Base-by-base conservation (phyloP, 1,140 invertebrate species). In the Bombyx mandarina region DNA sequence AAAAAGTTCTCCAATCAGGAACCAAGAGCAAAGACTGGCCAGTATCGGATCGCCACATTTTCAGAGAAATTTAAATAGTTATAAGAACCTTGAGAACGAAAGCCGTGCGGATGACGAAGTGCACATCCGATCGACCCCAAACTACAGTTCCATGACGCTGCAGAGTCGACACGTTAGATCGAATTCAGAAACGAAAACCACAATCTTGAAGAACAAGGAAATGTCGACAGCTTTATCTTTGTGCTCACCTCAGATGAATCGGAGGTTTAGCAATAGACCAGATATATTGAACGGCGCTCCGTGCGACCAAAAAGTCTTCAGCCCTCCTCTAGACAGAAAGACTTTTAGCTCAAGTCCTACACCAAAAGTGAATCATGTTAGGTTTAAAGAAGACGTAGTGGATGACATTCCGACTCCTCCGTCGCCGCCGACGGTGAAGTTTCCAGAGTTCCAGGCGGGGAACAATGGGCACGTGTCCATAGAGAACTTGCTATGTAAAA, bases 401-500 rank as follows among this genome's bases (percentile, higher is more conserved):
- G 84, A 86, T 46, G 86, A 88, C 56, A 87, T 86, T 8, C 86
- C 79, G 1, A 86, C 82, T 7, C 82, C 84, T 0, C 87, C 87
- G 3, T 88, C 87, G n/a, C 87, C 87, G 7, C 78, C 86, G 0
- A 73, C 76, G 44, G 79, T 86, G 62, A 89, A 87, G 62, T 81
- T 86, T 56, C 75, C 78, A 0, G 85, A 86, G 43, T 75, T 89
- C 62, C 74, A 73, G 65, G 53, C 56, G 63, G 84, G 77, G 65
- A 89, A 89, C 58, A 91, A 91, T 57, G 90, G 90, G 0, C 88
- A 90, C 52, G 88, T 91, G 26, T 89, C 89, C 47, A 86, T 90
- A 53, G 91, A 92, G 65, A 90, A 89, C 62, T 75, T 93, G 12
- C 77, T 93, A 52, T 88, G 89, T 52, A 92, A 92, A 73, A 93